Evolutionary conservation across 35 echinoderm and acorn worm species (phyloP).

Genomic region (Lytechinus pictus): DNA sequence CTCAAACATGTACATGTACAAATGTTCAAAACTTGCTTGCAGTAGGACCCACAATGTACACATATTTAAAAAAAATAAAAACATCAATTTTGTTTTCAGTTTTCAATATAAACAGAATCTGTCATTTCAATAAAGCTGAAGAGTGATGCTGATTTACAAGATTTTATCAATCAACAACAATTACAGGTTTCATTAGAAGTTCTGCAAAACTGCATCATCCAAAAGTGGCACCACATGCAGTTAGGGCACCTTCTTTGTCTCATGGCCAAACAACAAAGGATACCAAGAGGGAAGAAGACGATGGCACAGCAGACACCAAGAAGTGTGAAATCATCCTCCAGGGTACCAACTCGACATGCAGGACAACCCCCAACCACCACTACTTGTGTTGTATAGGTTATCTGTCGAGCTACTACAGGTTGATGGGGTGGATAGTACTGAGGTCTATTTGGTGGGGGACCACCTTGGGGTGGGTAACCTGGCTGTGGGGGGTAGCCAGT

Average conservation of each 20-base stretch:
- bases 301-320: conserved; percentile 88
- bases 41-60: too few relatives aligned
- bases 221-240: conserved; percentile 81
- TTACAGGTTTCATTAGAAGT: too few relatives aligned
- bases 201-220: conserved; percentile 45
- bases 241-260: conserved; percentile 73
- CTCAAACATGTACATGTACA: too few relatives aligned
- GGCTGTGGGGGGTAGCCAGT: conserved; percentile 49
- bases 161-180: too few relatives aligned
- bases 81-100: too few relatives aligned
- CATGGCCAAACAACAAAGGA: conserved; percentile 81
- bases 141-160: too few relatives aligned
- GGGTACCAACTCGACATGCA: conserved; percentile 63
- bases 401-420: conserved; percentile 20
- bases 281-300: conserved; percentile 85
- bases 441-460: neutral
- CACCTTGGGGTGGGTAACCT: conserved; percentile 49
- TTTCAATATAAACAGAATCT: too few relatives aligned
- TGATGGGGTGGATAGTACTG: conserved; percentile 33
- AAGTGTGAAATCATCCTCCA: conserved; percentile 78
- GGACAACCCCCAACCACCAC: conserved; percentile 80
- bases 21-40: too few relatives aligned
- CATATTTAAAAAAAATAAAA: too few relatives aligned
- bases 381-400: conserved; percentile 64
- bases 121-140: too few relatives aligned